Percentiles rank a stretch among this genome's conserved stretches.
phyloP scores from a whole-genome alignment of 2,888 invertebrate genomes.

The Eilema depressum region DNA sequence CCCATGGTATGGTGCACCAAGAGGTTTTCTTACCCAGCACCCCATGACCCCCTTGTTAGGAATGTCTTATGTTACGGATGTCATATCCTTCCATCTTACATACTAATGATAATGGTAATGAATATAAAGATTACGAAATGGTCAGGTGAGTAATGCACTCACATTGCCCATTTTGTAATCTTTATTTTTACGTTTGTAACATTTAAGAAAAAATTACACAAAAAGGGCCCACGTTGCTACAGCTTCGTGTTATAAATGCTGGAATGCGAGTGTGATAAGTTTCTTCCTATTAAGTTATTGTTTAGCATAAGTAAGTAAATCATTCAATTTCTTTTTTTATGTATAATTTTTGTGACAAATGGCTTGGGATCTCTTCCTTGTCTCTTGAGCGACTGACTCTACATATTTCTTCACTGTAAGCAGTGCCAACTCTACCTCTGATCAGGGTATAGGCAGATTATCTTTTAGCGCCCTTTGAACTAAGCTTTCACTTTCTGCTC shows the following conservation, averaged over 20 bases:
- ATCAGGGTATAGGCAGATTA: not conserved
- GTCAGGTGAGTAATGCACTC: not conserved
- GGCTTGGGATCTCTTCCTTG: not conserved
- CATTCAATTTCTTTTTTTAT: not conserved
- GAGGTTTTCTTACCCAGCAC: slow-evolving; percentile 4
- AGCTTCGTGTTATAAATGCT: not conserved
- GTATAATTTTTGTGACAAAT: not conserved
- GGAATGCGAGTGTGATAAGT: not conserved
- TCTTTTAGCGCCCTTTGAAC: not conserved
- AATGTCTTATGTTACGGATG: not conserved
- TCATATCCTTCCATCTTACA: not conserved
- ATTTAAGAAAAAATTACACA: not conserved
- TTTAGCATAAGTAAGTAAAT: not conserved
- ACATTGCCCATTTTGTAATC: not conserved
- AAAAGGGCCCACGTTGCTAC: not conserved
- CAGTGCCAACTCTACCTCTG: not conserved
- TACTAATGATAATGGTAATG: not conserved
- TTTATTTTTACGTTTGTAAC: slow-evolving; percentile 4
- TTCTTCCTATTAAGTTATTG: not conserved
- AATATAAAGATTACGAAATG: not conserved
- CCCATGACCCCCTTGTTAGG: not conserved
- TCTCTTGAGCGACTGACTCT: not conserved
- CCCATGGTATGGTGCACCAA: not conserved
- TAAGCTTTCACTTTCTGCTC: not conserved
- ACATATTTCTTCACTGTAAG: not conserved